Evolutionary conservation across 2,113 vertebrate species (phyloP).

Genomic region (Ochotona curzoniae): DNA sequence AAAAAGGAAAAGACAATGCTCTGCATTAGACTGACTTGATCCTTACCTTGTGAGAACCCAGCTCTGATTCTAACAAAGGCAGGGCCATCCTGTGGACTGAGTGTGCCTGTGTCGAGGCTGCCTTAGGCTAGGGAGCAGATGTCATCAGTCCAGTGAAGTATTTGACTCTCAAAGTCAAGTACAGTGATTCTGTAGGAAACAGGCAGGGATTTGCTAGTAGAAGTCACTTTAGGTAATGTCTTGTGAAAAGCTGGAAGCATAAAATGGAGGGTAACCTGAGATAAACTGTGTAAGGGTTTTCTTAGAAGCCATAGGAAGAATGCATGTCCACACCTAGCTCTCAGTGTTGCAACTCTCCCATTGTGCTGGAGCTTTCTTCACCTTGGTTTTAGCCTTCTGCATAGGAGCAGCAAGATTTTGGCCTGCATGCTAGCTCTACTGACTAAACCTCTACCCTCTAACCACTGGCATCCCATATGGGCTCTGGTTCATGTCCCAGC

Average conservation of each 20-base stretch:
- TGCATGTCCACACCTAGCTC: background rate
- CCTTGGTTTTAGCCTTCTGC: background rate
- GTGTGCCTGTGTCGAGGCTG: background rate
- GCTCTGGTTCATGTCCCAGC: too few species aligned
- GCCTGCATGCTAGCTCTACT: too few species aligned
- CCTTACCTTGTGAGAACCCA: background rate
- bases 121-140: background rate
- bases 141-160: background rate
- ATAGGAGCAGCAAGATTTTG: background rate
- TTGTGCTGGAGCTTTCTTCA: slow-evolving; percentile 9
- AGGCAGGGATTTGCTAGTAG: slow-evolving; percentile 18
- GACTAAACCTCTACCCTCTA: too few species aligned
- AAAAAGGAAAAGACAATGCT: background rate
- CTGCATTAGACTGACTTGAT: background rate
- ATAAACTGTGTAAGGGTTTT: slow-evolving; percentile 12
- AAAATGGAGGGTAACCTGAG: background rate
- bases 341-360: background rate
- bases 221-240: slow-evolving; percentile 15
- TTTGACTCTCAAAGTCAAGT: background rate
- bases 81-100: background rate
- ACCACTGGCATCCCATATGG: too few species aligned
- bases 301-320: background rate
- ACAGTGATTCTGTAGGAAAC: background rate
- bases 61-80: background rate
- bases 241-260: slow-evolving; percentile 2